phyloP scores from a whole-genome alignment of 2,888 invertebrate species.

The Mythimna pallens region DNA sequence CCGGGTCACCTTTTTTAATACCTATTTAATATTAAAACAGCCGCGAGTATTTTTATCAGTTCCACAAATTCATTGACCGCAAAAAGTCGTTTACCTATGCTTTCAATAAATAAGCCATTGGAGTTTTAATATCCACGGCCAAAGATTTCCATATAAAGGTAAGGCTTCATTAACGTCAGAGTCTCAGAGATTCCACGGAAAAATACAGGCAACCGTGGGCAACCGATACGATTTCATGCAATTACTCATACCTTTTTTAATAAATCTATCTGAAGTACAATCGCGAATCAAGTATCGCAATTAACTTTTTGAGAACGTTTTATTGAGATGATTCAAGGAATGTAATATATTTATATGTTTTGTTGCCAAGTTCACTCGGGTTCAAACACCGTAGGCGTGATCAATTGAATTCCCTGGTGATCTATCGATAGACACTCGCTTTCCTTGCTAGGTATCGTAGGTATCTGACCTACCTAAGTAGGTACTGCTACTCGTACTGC shows the following conservation, averaged over 20 bases:
- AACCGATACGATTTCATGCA: slow-evolving; percentile 15
- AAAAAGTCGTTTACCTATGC: slow-evolving; percentile 64
- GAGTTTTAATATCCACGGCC: slow-evolving; percentile 60
- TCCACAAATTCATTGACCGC: slow-evolving; percentile 61
- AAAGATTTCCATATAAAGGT: slow-evolving; percentile 16
- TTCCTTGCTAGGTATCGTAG: neutral
- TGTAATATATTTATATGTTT: slow-evolving; percentile 4
- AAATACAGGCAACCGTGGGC: slow-evolving; percentile 22
- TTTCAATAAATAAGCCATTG: slow-evolving; percentile 62
- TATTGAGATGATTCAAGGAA: neutral
- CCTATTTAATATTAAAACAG: slow-evolving; percentile 14
- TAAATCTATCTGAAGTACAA: slow-evolving; percentile 19
- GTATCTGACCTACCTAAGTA: too few species aligned
- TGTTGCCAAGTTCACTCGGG: slow-evolving; percentile 32
- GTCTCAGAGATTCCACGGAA: slow-evolving; percentile 4
- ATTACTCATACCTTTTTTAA: slow-evolving; percentile 36
- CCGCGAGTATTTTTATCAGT: slow-evolving; percentile 13
- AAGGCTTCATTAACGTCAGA: slow-evolving; percentile 30
- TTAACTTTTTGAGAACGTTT: slow-evolving; percentile 1
- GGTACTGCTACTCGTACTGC: neutral
- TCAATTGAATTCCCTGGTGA: neutral
- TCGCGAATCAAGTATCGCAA: slow-evolving; percentile 17
- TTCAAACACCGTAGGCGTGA: slow-evolving; percentile 4
- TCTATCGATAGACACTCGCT: neutral
- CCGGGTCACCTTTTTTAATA: slow-evolving; percentile 16